Evolutionary conservation across 2,888 invertebrate species (phyloP).

Genomic region (Ptilodon capucinus): DNA sequence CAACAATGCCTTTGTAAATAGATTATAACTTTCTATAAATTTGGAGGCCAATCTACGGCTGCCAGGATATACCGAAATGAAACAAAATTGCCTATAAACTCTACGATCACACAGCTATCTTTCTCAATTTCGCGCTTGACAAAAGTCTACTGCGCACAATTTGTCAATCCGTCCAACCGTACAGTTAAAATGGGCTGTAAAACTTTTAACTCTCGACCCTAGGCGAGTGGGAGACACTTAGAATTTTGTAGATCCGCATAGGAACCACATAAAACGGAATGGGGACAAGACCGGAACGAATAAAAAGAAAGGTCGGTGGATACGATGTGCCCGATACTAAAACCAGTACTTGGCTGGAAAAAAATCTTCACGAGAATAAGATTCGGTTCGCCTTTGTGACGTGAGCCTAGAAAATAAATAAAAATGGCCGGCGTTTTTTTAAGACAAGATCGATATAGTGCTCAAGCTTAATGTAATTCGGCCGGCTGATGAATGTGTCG

Average conservation of each 20-base stretch:
- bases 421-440: slow-evolving; percentile 12
- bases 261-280: slow-evolving; percentile 59
- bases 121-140: slow-evolving; percentile 39
- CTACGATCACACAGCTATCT: slow-evolving; percentile 25
- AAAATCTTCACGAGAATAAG: slow-evolving; percentile 22
- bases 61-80: slow-evolving; percentile 12
- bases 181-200: slow-evolving; percentile 60
- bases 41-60: neutral
- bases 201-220: slow-evolving; percentile 62
- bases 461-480: neutral
- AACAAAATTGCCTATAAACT: slow-evolving; percentile 27
- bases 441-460: slow-evolving; percentile 9
- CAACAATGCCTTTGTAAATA: too few species aligned
- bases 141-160: slow-evolving; percentile 46
- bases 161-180: slow-evolving; percentile 57
- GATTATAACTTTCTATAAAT: too few species aligned
- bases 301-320: slow-evolving; percentile 54
- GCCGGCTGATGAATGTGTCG: slow-evolving; percentile 1
- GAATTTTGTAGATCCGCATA: slow-evolving; percentile 43
- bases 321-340: slow-evolving; percentile 44
- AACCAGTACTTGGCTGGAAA: slow-evolving; percentile 27
- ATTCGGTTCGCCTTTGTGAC: slow-evolving; percentile 24
- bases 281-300: slow-evolving; percentile 49
- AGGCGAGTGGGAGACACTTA: slow-evolving; percentile 31
- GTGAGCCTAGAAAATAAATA: slow-evolving; percentile 24